Percentiles rank a stretch among this genome's conserved stretches.
These are phyloP conservation scores for Lophotriccus pileatus DNA, from an alignment of 2,797 vertebrate species.

Conservation along the genomic window DNA sequence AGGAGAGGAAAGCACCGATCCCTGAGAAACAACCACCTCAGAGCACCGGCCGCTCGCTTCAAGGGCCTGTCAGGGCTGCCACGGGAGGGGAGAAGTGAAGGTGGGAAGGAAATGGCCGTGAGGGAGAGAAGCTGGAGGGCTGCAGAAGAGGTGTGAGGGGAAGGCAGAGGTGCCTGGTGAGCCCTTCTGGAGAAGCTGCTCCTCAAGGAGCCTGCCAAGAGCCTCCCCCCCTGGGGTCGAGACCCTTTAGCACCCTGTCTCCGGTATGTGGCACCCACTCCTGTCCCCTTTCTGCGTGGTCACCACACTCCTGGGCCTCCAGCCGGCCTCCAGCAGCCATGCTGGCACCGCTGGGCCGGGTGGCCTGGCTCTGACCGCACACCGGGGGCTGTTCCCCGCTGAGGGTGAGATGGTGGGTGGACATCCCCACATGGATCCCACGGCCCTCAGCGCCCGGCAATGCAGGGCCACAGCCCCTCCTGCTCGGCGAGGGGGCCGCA, in stretches of 20 bases:
- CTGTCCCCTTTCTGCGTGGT: background rate
- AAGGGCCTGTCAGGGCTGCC: no score
- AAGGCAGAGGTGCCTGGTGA: fast-evolving
- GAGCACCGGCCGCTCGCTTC: background rate
- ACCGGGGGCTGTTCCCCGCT: fast-evolving
- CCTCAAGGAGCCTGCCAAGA: background rate
- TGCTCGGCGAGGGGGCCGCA: fast-evolving
- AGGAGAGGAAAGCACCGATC: fast-evolving
- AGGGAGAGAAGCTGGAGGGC: no score
- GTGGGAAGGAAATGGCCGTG: fast-evolving
- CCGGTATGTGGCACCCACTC: background rate
- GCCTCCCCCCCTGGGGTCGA: background rate
- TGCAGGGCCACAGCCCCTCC: fast-evolving
- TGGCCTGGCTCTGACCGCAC: fast-evolving
- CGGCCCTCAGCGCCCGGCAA: fast-evolving
- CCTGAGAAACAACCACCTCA: background rate
- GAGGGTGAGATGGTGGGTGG: background rate
- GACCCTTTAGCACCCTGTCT: no score
- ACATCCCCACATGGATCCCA: fast-evolving
- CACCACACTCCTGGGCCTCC: background rate
- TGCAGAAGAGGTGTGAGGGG: background rate
- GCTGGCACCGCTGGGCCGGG: fast-evolving
- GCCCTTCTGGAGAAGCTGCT: background rate
- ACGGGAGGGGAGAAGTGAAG: background rate
- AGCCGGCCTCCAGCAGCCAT: background rate